Base-by-base conservation (phyloP, 2,888 invertebrate genomes). In the Caenorhabditis sp. region DNA sequence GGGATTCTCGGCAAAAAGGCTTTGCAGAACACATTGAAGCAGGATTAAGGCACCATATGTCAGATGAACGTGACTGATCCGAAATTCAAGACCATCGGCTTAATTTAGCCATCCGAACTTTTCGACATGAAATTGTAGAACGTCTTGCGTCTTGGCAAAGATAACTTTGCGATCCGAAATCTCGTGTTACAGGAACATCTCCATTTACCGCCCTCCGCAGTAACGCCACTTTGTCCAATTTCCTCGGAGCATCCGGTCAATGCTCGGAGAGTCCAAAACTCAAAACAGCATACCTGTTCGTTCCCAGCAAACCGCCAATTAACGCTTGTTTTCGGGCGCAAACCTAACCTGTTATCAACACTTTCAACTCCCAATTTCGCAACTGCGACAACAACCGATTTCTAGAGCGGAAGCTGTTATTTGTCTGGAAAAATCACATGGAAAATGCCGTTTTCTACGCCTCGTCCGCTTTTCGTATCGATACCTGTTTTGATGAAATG, bases 151-250 rank as follows among this genome's bases (percentile, higher is more conserved):
- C 46, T 30, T 41, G 32, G 37, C 48, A 48, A 41, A 32, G 66
- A 58, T 68, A 68, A 68, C 58, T 68, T 66, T 68, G 68, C 58
- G 68, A 68, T 58, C 56, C 48, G n/a, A 59, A 35, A 43, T 58
- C 68, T 68, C 68, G 50, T 26, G 43, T 68, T 68, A 68, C 68
- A 68, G 58, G 68, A 68, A 68, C 58, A 59, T 50, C 68, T 68
- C 68, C 68, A 68, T 68, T 68, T 68, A 52, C 68, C 58, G 58
- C 43, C 56, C 39, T 39, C 66, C 45, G 48, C 65, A 20, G 26
- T 30, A 41, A 8, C 11, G 22, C 50, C 43, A 26, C 30, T 52
- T 52, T 48, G 27, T 68, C 68, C 58, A 58, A 58, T 68, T 59
- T 68, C 43, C 68, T 50, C n/a, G n/a, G n/a, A n/a, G n/a, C n/a